Evolutionary conservation across 2,113 vertebrate genomes (phyloP).

Genomic region (Euleptes europaea): DNA sequence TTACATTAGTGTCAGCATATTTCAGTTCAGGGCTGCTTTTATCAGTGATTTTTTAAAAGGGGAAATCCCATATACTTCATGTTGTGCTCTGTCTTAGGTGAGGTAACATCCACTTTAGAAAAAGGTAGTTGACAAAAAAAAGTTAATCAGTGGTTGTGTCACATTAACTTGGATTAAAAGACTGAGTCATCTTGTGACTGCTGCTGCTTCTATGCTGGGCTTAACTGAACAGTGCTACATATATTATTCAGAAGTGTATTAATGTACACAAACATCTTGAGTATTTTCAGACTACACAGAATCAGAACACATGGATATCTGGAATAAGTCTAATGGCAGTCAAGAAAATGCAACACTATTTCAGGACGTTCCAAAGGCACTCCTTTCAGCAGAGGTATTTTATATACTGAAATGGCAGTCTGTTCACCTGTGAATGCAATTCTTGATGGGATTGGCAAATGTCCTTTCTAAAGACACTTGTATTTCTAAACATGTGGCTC

Average conservation of each 20-base stretch:
- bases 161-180: slow-evolving; percentile 26
- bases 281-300: slow-evolving; percentile 41
- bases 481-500: not conserved
- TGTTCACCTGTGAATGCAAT: not conserved
- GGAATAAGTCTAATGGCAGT: slow-evolving; percentile 29
- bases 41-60: not conserved
- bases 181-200: slow-evolving; percentile 30
- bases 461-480: not conserved
- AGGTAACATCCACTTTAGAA: slow-evolving; percentile 41
- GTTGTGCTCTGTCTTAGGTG: slow-evolving; percentile 32
- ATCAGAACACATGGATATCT: slow-evolving; percentile 7
- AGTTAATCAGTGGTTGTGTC: slow-evolving; percentile 20
- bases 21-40: not conserved
- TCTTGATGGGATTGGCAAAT: not conserved
- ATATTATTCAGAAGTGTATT: slow-evolving; percentile 15
- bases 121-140: slow-evolving; percentile 26
- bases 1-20: slow-evolving; percentile 10
- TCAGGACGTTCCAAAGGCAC: not conserved
- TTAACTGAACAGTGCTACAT: slow-evolving; percentile 29
- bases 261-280: not conserved
- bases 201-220: slow-evolving; percentile 38
- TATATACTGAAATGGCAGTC: not conserved
- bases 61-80: not conserved
- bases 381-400: not conserved
- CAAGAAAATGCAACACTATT: slow-evolving; percentile 1